These are phyloP conservation scores for Brachypodius melanocephalos DNA, from an alignment of 2,113 vertebrate genomes.

Conservation along the genomic window DNA sequence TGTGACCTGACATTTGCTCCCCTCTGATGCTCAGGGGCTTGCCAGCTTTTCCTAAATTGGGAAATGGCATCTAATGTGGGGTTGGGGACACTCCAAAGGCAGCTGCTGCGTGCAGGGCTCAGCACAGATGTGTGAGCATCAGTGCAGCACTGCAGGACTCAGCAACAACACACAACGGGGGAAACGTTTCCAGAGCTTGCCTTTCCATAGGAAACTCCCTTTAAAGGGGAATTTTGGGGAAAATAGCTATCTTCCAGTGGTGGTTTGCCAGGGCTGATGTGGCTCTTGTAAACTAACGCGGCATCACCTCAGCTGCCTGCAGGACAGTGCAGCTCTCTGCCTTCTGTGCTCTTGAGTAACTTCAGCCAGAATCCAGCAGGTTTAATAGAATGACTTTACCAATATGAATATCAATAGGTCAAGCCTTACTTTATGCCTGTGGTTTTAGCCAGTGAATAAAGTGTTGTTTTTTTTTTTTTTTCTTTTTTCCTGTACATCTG, in stretches of 20 bases:
- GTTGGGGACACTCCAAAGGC: fast-evolving
- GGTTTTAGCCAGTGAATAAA: background rate
- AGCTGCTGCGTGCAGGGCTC: background rate
- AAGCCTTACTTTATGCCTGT: background rate
- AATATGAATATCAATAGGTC: background rate
- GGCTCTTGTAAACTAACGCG: no score
- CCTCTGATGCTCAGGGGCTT: background rate
- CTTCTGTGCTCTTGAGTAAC: background rate
- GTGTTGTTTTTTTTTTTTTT: fast-evolving
- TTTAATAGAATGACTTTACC: background rate
- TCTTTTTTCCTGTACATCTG: background rate
- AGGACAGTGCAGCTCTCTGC: fast-evolving
- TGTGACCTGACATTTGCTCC: background rate
- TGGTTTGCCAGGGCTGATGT: background rate
- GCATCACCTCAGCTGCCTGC: background rate
- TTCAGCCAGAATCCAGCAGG: background rate
- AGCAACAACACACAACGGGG: background rate
- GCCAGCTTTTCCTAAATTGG: background rate
- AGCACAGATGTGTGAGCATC: background rate
- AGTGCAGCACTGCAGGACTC: background rate
- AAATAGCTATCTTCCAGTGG: background rate
- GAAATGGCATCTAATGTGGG: background rate
- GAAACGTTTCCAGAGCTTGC: background rate
- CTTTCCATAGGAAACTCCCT: background rate
- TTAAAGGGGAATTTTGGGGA: background rate